Evolutionary conservation across 1,140 invertebrate species (phyloP).

Genomic region (Piezodorus guildinii): DNA sequence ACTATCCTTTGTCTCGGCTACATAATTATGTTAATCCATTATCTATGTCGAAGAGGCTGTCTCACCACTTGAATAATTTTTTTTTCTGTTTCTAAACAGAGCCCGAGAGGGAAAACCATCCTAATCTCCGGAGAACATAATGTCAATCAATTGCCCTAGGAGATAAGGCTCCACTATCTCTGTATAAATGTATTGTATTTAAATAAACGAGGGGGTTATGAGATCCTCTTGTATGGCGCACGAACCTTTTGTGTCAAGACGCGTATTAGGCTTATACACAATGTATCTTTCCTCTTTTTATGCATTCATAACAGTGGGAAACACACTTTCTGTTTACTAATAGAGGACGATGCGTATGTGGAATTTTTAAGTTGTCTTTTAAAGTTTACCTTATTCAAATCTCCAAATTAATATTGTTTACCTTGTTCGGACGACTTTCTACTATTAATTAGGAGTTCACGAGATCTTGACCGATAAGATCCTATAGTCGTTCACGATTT

Average conservation of each 20-base stretch:
- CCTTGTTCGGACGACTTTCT: no score
- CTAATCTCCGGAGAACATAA: not conserved
- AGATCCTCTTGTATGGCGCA: not conserved
- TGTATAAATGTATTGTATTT: constrained; percentile 9
- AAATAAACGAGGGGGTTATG: not conserved
- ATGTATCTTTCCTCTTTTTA: not conserved
- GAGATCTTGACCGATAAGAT: no score
- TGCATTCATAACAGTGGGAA: not conserved
- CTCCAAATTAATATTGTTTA: no score
- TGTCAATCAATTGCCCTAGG: not conserved
- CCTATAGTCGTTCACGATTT: no score
- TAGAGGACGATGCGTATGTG: not conserved
- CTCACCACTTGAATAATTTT: not conserved
- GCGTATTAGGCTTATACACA: not conserved
- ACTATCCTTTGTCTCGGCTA: not conserved
- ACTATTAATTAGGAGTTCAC: no score
- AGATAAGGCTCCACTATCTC: not conserved
- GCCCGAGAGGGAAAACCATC: not conserved
- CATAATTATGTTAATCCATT: constrained; percentile 3
- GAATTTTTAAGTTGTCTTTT: no score
- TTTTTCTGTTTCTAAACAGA: not conserved
- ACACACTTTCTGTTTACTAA: constrained; percentile 9
- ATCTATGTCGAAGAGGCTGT: not conserved
- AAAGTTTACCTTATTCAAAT: no score
- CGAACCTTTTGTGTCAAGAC: constrained; percentile 3